Evolutionary conservation across 2,113 vertebrate species (phyloP).

Genomic region (Ivindomyrus marchei): DNA sequence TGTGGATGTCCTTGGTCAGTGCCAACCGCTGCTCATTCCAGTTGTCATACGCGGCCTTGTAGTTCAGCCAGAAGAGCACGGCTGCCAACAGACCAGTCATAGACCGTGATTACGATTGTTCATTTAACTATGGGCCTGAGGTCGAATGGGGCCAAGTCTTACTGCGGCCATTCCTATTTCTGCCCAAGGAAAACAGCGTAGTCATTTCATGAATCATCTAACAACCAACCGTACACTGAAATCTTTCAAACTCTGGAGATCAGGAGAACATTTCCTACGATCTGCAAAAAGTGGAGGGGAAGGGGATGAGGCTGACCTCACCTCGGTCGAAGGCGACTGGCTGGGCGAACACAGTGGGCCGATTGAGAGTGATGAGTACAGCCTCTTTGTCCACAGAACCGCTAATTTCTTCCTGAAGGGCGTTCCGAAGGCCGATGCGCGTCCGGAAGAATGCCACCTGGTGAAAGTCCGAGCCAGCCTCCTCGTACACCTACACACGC

Average conservation of each 20-base stretch:
- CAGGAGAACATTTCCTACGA: not conserved
- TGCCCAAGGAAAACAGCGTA: not conserved
- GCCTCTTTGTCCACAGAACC: slow-evolving; percentile 91
- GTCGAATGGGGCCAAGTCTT: not conserved
- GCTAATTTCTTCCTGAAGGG: slow-evolving; percentile 92
- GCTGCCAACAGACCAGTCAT: slow-evolving; percentile 56
- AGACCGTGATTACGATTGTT: not conserved
- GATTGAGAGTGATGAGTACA: slow-evolving; percentile 91
- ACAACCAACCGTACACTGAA: not conserved
- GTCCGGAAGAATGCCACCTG: slow-evolving; percentile 98
- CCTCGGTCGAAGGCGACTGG: slow-evolving; percentile 97
- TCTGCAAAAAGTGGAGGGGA: not conserved
- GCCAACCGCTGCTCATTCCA: slow-evolving; percentile 98
- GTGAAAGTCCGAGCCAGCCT: slow-evolving; percentile 96
- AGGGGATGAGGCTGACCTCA: slow-evolving; percentile 29
- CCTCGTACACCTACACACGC: slow-evolving; percentile 82
- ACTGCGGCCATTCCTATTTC: not conserved
- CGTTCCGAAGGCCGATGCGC: slow-evolving; percentile 89
- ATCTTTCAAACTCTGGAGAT: not conserved
- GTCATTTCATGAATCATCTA: not conserved
- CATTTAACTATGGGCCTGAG: not conserved
- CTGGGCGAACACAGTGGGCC: slow-evolving; percentile 94
- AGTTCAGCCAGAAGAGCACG: slow-evolving; percentile 98
- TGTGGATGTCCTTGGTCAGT: slow-evolving; percentile 91
- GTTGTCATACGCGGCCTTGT: slow-evolving; percentile 96